Evolutionary conservation across 2,888 invertebrate genomes (phyloP), one percentile per base, ranked within the genome.

Genomic region (Alcis repandata): DNA sequence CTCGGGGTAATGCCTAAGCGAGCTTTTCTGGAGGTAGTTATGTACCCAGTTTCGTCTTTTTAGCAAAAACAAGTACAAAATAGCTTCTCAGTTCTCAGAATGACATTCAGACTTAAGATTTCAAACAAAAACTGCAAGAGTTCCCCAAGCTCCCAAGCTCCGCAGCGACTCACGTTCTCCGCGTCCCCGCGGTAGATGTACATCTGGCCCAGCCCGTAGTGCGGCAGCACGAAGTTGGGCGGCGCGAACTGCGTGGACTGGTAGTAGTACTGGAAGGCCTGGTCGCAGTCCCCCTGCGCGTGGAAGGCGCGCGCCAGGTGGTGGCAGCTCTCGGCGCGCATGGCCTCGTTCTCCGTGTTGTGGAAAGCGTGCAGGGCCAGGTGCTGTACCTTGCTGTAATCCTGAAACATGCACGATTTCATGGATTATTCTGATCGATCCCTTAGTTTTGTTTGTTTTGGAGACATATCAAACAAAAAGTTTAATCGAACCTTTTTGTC

Each of bases 201-300:
- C 99, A 99, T 99, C 89, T 99, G 99, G 0, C 99, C 99, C 0
- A 99, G 94, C 0, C 99, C 99, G 89, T 98, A 99, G 91, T 98
- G 98, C 0, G 99, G 99, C 60, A 99, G 91, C 0, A 99, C 98
- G 93, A 99, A 99, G 83, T 96, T 96, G 1, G 97, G 95, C 0
- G 98, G 97, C 0, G 99, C 98, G 89, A 99, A 99, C 90, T 99
- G 99, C 0, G 99, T 99, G 2, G 99, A 98, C 88, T 99, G 99
- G 86, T 99, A 99, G 85, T 99, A 99, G 90, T 98, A 98, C 90
- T 99, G 99, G 89, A 99, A 99, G 22, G 99, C 99, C 88, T 99
- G 99, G 84, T 99, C 98, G 79, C 97, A 98, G 83, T 99, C 98
- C 0, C 96, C 96, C 88, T 98, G 98, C 0, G 98, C 98, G 85